Conservation (phyloP, 2,113 vertebrate genomes). For the Limnothrissa miodon region DNA sequence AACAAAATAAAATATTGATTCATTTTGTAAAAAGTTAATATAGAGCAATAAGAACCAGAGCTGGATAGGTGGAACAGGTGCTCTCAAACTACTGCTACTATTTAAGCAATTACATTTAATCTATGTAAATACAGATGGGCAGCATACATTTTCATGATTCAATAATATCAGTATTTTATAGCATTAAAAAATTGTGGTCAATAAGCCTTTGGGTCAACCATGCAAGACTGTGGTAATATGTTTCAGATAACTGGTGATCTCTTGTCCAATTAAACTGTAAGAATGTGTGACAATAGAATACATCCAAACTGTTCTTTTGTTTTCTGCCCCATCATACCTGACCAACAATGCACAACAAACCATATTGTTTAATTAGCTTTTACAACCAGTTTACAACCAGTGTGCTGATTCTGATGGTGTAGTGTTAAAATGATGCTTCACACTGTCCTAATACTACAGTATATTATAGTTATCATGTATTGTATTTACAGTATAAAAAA, state of each 20-base stretch:
- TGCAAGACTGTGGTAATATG: too few species aligned
- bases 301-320: background rate
- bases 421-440: background rate
- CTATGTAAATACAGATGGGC: too few species aligned
- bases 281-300: background rate
- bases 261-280: background rate
- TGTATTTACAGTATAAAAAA: background rate
- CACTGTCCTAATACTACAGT: too few species aligned
- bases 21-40: background rate
- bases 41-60: background rate
- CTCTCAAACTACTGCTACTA: background rate
- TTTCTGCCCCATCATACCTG: background rate
- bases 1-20: background rate
- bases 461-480: background rate
- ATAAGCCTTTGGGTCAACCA: too few species aligned
- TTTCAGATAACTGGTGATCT: too few species aligned
- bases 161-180: background rate
- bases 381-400: background rate
- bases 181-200: too few species aligned
- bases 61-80: too few species aligned
- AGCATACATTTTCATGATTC: too few species aligned
- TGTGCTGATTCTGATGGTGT: background rate
- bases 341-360: background rate
- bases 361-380: background rate
- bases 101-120: background rate